A percentile compares a stretch with the other conserved stretches of the same genome.
phyloP scores from a whole-genome alignment of 2,888 invertebrate genomes.

The Corythucha ciliata region DNA sequence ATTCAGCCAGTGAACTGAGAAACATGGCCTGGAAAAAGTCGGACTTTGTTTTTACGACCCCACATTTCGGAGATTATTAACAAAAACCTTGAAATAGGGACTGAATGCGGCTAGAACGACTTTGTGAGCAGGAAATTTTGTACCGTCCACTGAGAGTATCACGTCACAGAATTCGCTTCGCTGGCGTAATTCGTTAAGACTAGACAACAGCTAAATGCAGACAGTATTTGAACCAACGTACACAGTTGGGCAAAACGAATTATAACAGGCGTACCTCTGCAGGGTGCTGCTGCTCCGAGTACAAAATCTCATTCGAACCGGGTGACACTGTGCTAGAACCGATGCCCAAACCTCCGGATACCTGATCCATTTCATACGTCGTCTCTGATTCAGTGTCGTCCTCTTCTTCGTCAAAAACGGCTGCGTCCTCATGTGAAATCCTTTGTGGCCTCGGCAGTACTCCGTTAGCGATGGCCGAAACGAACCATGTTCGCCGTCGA shows the following conservation, averaged over 20 bases:
- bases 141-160: constrained; percentile 41
- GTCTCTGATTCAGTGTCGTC: too few relatives aligned
- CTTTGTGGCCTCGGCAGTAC: too few relatives aligned
- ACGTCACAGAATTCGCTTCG: constrained; percentile 43
- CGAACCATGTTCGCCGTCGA: too few relatives aligned
- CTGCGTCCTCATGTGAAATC: too few relatives aligned
- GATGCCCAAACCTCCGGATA: too few relatives aligned
- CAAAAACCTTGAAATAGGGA: constrained; percentile 42
- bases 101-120: constrained; percentile 43
- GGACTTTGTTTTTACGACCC: too few relatives aligned
- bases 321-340: too few relatives aligned
- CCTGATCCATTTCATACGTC: too few relatives aligned
- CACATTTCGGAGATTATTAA: too few relatives aligned
- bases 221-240: too few relatives aligned
- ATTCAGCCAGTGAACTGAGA: constrained; percentile 42
- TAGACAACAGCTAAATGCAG: constrained; percentile 40
- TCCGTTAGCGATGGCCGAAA: too few relatives aligned
- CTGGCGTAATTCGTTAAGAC: constrained; percentile 40
- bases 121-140: constrained; percentile 42
- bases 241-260: neutral
- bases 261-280: constrained; percentile 36
- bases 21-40: constrained; percentile 41
- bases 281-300: constrained; percentile 40
- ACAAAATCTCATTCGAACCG: constrained; percentile 39
- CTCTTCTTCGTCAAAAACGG: too few relatives aligned